Base-by-base conservation (phyloP, 2,888 invertebrate genomes). In the Argyra leucocephala region DNA sequence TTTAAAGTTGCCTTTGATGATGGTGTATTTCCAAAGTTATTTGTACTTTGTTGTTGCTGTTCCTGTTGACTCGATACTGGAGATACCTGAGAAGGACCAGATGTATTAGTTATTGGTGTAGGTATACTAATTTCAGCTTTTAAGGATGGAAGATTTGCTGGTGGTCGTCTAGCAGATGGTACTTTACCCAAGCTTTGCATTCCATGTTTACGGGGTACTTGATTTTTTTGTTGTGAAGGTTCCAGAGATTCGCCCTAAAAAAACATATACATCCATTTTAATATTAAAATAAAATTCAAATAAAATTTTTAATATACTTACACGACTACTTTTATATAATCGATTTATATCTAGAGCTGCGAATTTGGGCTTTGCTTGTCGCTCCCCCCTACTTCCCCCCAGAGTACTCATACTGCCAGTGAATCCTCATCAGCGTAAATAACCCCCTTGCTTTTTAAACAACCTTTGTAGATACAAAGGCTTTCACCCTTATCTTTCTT, bases 151-250 rank as follows among this genome's bases (percentile, higher is more conserved):
- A 98, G 85, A 86, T 97, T 96, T 80, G 94, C 96, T 82, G 98
- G 97, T 84, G 97, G 95, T 82, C 98, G 91, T 84, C 98, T 91
- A 81, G 94, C 93, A 83, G 91, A 92, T 82, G 93, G 93, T 83
- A 97, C 93, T 88, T 97, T 98, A 84, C 98, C 98, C 89, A 99
- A 89, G 85, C 91, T 91, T 91, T 98, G 98, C 91, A 98, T 93
- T 87, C 97, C 97, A 96, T 97, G 96, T 88, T 96, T 96, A 83
- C 93, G 93, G 81, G 90, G 89, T 83, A 90, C 87, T 84, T 90
- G 88, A 83, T 87, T 91, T 83, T 92, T 93, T 76, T 90, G 90
- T 81, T 89, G 89, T 77, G 90, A 89, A 78, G 91, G 90, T 83
- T 93, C 93, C 76, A 87, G 88, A 81, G 88, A 88, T 83, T 91